Evolutionary conservation across 1,140 invertebrate species (phyloP).

Genomic region (Chironomus striatipennis): DNA sequence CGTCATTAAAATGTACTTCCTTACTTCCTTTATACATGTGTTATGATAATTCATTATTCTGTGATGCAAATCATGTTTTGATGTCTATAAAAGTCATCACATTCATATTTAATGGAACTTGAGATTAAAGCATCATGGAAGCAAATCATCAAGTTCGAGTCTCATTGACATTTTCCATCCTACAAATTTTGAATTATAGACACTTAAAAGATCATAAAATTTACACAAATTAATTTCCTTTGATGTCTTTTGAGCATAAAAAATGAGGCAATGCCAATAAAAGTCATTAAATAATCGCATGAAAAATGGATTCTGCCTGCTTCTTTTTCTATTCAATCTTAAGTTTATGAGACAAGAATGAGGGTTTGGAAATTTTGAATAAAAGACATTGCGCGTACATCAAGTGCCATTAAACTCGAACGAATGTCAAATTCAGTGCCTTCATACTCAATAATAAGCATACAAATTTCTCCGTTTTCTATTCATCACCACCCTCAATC

Average conservation of each 20-base stretch:
- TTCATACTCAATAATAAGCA: neutral
- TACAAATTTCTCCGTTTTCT: neutral
- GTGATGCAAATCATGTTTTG: neutral
- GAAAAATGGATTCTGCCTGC: neutral
- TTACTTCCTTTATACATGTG: too few species aligned
- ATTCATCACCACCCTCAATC: neutral
- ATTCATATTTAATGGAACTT: neutral
- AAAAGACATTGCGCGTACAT: neutral
- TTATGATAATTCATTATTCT: neutral
- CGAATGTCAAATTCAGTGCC: conserved; percentile 7
- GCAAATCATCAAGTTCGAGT: neutral
- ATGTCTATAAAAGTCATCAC: neutral
- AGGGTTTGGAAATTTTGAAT: neutral
- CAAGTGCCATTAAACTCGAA: conserved; percentile 4
- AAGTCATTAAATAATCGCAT: neutral
- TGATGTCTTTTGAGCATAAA: neutral
- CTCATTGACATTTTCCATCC: neutral
- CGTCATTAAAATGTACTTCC: too few species aligned
- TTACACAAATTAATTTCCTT: conserved; percentile 9
- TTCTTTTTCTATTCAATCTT: neutral
- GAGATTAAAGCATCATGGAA: neutral
- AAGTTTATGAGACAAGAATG: neutral
- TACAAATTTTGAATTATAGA: neutral
- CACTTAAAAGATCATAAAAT: conserved; percentile 3
- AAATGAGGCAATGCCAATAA: neutral